Evolutionary conservation across 2,113 vertebrate genomes (phyloP).

Genomic region (Semicossyphus pulcher): DNA sequence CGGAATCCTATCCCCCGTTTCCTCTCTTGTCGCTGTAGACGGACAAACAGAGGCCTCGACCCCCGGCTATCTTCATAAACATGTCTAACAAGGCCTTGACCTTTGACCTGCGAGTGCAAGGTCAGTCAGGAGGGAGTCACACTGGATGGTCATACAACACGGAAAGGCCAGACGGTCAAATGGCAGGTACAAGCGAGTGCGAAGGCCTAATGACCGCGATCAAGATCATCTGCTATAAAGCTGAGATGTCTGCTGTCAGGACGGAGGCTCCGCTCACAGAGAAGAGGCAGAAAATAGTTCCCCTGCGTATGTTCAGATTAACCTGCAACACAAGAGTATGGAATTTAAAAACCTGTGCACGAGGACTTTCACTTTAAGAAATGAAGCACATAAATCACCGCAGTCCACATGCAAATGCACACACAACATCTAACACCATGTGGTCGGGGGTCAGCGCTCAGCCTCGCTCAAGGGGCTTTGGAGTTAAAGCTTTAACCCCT

Average conservation of each 20-base stretch:
- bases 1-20: constrained; percentile 76
- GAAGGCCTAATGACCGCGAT: constrained; percentile 1
- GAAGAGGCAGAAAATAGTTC: not conserved
- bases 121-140: constrained; percentile 52
- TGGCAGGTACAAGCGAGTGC: constrained; percentile 15
- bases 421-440: constrained; percentile 24
- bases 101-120: constrained; percentile 33
- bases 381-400: not conserved
- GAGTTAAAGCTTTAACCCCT: constrained; percentile 53
- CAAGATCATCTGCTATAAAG: constrained; percentile 1
- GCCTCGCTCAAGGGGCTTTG: constrained; percentile 44
- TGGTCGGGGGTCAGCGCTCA: constrained; percentile 35
- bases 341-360: not conserved
- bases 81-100: constrained; percentile 60
- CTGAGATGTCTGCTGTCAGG: not conserved
- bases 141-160: not conserved
- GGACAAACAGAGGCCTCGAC: constrained; percentile 68
- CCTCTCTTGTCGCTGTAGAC: constrained; percentile 70
- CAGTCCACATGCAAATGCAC: constrained; percentile 15
- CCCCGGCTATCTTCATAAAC: constrained; percentile 58
- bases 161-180: constrained; percentile 44
- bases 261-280: not conserved
- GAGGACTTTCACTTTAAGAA: not conserved
- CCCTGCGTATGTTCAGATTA: not conserved
- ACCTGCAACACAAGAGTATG: not conserved